Evolutionary conservation across 1,140 invertebrate species (phyloP), one percentile per base, ranked within the genome.

Genomic region (Zaprionus davidi): DNA sequence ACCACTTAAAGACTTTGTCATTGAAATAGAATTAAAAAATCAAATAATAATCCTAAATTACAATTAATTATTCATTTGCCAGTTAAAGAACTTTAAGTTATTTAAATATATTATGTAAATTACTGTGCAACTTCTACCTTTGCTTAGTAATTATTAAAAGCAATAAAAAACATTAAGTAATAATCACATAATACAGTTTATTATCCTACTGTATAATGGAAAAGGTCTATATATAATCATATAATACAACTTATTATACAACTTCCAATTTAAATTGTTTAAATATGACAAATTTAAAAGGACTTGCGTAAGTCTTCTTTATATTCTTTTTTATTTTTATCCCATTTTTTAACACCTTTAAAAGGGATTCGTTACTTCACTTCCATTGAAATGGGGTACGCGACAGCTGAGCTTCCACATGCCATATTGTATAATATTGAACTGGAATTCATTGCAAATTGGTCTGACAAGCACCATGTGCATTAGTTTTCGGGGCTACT

Each of bases 401-500:
- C 3, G 11, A 51, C 72, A 75, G 67, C 67, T 75, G 72, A 24
- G 58, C 24, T 70, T 59, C 31, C 28, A 20, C 28, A 38, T 11
- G 36, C 28, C n/a, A 44, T n/a, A 3, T 75, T 64, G 26, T 36
- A 22, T 57, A 56, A 63, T 49, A 63, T 75, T 24, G 17, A 44
- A 15, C 13, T 36, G 46, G 11, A 68, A 31, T 53, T 41, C 22
- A 22, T 12, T 60, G 36, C 28, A 70, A 74, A 64, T 75, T 71
- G 59, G 17, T 1, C 72, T 28, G 49, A 36, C 46, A 34, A 66
- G 51, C 44, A 73, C 13, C 72, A 64, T 70, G 38, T 71, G 67
- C 53, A 49, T 71, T 64, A 51, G 20, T 49, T 59, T 51, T 51
- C 13, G 38, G 9, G 24, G 28, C 15, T 31, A 49, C 12, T 57